phyloP scores from a whole-genome alignment of 2,888 invertebrate genomes.

The Melipona bicolor region DNA sequence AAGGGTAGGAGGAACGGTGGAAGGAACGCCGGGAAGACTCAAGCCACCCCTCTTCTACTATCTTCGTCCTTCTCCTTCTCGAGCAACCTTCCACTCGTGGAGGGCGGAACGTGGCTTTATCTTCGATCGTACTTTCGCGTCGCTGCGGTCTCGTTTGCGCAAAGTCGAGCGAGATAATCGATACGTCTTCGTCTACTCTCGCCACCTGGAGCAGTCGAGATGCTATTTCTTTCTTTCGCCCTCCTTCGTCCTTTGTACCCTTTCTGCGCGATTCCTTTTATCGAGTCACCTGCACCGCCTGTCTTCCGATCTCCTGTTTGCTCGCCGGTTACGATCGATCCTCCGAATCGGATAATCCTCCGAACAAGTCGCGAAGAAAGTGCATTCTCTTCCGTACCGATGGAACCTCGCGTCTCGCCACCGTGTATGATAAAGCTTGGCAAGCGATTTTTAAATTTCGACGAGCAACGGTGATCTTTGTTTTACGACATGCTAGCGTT shows the following conservation, averaged over 20 bases:
- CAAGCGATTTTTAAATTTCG: not conserved
- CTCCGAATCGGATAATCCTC: not conserved
- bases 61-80: conserved; percentile 25
- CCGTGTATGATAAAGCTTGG: not conserved
- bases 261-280: conserved; percentile 20
- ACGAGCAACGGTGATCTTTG: too few species aligned
- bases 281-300: conserved; percentile 25
- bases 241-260: conserved; percentile 34
- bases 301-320: conserved; percentile 13
- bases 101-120: conserved; percentile 66
- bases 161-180: conserved; percentile 74
- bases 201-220: conserved; percentile 58
- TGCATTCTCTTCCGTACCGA: not conserved
- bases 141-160: conserved; percentile 74
- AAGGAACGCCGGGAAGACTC: conserved; percentile 28
- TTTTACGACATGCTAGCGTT: not conserved
- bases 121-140: conserved; percentile 73
- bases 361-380: not conserved
- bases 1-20: conserved; percentile 53
- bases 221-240: conserved; percentile 56
- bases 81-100: not conserved
- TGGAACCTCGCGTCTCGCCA: not conserved
- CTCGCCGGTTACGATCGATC: conserved; percentile 8
- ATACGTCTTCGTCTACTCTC: conserved; percentile 73
- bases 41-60: conserved; percentile 26